phyloP scores from a whole-genome alignment of 2,797 vertebrate species.

The Clangula hyemalis region DNA sequence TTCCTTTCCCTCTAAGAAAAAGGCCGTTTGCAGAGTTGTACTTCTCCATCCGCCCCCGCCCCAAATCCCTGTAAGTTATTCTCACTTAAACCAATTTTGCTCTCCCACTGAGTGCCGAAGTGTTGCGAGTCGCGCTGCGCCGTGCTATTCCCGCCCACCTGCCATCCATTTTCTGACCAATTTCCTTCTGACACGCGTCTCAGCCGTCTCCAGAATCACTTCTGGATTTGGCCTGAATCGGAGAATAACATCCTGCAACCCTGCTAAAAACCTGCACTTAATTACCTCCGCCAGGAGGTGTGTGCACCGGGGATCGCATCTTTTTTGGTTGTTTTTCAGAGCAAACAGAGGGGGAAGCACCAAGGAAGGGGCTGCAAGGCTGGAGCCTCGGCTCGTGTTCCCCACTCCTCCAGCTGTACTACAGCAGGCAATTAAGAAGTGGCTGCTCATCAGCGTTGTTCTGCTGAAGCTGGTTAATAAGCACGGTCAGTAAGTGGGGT shows the following conservation, averaged over 20 bases:
- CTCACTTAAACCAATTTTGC: conserved; percentile 37
- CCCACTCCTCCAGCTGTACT: neutral
- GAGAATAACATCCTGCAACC: neutral
- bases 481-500: neutral
- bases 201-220: neutral
- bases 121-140: neutral
- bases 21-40: conserved; percentile 28
- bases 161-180: conserved; percentile 47
- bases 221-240: neutral
- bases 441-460: neutral
- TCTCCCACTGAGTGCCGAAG: neutral
- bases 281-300: neutral
- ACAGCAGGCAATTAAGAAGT: neutral
- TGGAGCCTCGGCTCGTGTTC: neutral
- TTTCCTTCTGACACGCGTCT: conserved; percentile 34
- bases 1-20: neutral
- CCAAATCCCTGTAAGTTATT: neutral
- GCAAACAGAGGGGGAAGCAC: accelerated
- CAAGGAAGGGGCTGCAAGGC: neutral
- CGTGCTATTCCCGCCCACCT: neutral
- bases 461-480: conserved; percentile 6
- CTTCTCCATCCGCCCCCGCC: conserved; percentile 10
- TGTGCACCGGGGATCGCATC: neutral
- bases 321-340: neutral
- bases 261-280: neutral